A percentile compares a stretch with the other conserved stretches of the same genome.
Evolutionary conservation across 2,888 invertebrate species (phyloP).

Genomic region (Synergus laeviventris): DNA sequence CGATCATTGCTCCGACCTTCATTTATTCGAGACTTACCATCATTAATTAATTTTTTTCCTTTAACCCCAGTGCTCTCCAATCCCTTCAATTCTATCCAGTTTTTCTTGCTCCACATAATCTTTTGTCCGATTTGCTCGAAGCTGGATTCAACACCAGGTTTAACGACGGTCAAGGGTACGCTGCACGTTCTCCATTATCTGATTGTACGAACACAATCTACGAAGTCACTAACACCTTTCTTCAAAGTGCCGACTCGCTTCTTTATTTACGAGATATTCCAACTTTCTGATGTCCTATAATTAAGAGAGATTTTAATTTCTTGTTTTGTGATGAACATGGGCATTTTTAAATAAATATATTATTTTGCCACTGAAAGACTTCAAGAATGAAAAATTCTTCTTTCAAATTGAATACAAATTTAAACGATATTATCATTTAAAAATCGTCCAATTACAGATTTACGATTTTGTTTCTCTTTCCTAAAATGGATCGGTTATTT

Average conservation of each 20-base stretch:
- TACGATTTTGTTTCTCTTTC: slow-evolving; percentile 1
- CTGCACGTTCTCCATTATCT: no score
- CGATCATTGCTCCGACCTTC: slow-evolving; percentile 39
- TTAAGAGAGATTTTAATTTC: neutral
- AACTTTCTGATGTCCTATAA: neutral
- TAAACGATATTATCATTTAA: no score
- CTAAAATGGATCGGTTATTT: slow-evolving; percentile 18
- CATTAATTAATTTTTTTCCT: slow-evolving; percentile 20
- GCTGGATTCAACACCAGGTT: neutral
- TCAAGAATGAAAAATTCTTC: no score
- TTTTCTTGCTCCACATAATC: neutral
- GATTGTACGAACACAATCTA: neutral
- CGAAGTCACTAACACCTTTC: neutral
- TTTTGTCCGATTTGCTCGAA: neutral
- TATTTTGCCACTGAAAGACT: no score
- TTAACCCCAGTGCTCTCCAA: neutral
- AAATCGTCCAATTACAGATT: no score
- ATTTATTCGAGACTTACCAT: slow-evolving; percentile 13
- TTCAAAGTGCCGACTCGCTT: neutral
- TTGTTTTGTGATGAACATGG: neutral
- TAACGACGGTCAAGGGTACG: neutral
- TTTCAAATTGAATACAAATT: no score
- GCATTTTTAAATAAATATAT: no score
- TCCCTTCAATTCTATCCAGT: neutral
- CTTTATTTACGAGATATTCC: neutral